Conservation (phyloP, 2,888 invertebrate species). For the Odontocerum albicorne region DNA sequence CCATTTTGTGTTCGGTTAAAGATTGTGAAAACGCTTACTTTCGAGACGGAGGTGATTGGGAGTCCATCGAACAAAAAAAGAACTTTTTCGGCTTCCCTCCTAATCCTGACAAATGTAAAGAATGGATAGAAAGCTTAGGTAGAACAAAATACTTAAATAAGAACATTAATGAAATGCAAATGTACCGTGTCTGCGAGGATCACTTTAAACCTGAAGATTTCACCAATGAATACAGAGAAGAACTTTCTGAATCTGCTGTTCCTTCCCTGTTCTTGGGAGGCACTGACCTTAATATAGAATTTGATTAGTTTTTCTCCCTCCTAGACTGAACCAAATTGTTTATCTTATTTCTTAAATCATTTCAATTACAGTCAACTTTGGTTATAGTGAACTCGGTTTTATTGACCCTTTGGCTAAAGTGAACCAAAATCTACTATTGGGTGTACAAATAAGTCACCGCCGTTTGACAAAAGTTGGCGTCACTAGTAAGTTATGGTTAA, state of each 20-base stretch:
- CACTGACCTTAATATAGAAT: too few relatives aligned
- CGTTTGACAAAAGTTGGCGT: too few relatives aligned
- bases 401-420: too few relatives aligned
- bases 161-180: conserved; percentile 17
- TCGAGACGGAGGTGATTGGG: conserved; percentile 25
- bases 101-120: conserved; percentile 14
- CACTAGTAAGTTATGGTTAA: too few relatives aligned
- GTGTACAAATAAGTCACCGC: too few relatives aligned
- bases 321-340: too few relatives aligned
- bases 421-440: too few relatives aligned
- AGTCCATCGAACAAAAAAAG: conserved; percentile 23
- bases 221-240: conserved; percentile 25
- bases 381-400: too few relatives aligned
- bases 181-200: conserved; percentile 25
- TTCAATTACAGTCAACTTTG: too few relatives aligned
- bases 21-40: conserved; percentile 25
- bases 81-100: conserved; percentile 28
- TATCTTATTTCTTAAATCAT: too few relatives aligned
- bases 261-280: conserved; percentile 15
- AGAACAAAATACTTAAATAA: conserved; percentile 19
- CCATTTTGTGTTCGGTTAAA: conserved; percentile 20
- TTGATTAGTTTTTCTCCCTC: neutral
- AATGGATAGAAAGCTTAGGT: conserved; percentile 19
- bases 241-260: conserved; percentile 15
- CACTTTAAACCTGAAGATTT: conserved; percentile 26